Percentiles rank a stretch among this genome's conserved stretches.
Conservation (phyloP, 2,888 invertebrate species). For the Nemoura dubitans region DNA sequence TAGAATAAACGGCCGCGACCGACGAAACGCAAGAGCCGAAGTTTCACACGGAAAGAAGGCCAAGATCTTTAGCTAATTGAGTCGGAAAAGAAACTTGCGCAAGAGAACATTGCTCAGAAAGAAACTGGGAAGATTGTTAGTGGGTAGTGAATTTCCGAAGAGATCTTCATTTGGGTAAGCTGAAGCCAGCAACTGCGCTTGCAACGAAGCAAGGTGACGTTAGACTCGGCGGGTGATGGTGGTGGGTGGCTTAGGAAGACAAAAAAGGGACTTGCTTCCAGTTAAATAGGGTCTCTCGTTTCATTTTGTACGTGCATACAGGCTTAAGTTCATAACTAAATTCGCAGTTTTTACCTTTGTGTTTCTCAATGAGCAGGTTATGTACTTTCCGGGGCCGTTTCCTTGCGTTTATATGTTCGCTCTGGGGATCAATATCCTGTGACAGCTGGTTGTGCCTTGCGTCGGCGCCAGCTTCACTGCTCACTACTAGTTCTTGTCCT, state of each 20-base stretch:
- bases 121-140: slow-evolving; percentile 44
- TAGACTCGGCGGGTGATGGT: neutral
- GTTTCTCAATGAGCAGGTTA: too few relatives aligned
- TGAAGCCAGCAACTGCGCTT: neutral
- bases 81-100: slow-evolving; percentile 47
- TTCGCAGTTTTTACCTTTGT: too few relatives aligned
- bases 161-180: neutral
- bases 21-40: slow-evolving; percentile 34
- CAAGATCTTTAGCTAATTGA: slow-evolving; percentile 46
- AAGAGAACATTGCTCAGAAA: slow-evolving; percentile 39
- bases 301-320: neutral
- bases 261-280: neutral
- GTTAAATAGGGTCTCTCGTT: neutral
- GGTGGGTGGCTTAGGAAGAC: neutral
- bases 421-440: neutral
- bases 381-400: neutral
- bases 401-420: neutral
- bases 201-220: neutral
- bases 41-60: neutral
- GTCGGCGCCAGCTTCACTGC: neutral
- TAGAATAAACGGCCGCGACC: slow-evolving; percentile 21
- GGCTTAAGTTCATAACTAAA: too few relatives aligned
- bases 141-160: slow-evolving; percentile 17
- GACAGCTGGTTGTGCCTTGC: neutral
- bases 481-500: neutral